Conservation (phyloP, 1,140 invertebrate species). For the Zaprionus africanus region DNA sequence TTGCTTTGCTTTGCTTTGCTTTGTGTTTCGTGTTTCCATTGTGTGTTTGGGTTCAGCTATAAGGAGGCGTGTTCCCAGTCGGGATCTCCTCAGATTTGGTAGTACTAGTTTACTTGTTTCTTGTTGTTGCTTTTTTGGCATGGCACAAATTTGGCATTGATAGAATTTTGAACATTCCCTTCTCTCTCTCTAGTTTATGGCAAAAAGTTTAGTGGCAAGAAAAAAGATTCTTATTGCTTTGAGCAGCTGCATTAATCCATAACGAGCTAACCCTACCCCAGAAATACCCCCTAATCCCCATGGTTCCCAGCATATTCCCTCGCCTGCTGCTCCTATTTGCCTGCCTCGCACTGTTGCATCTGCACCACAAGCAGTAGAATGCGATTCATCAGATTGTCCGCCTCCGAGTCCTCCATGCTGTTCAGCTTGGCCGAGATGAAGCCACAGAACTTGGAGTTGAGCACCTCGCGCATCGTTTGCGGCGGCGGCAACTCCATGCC, state of each 20-base stretch:
- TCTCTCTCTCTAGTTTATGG: slow-evolving; percentile 45
- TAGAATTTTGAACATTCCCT: slow-evolving; percentile 19
- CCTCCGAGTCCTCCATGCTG: slow-evolving; percentile 81
- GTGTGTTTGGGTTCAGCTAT: slow-evolving; percentile 41
- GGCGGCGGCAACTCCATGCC: slow-evolving; percentile 69
- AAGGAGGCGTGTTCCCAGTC: slow-evolving; percentile 14
- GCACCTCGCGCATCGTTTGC: slow-evolving; percentile 78
- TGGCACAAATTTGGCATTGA: slow-evolving; percentile 78
- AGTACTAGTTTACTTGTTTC: slow-evolving; percentile 41
- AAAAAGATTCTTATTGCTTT: slow-evolving; percentile 42
- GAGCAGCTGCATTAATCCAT: slow-evolving; percentile 61
- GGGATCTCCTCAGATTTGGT: slow-evolving; percentile 26
- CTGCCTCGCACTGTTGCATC: slow-evolving; percentile 66
- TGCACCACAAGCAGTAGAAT: slow-evolving; percentile 78
- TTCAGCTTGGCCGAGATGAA: slow-evolving; percentile 83
- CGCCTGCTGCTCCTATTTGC: slow-evolving; percentile 41
- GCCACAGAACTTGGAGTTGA: slow-evolving; percentile 81
- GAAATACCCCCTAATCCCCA: slow-evolving; percentile 20
- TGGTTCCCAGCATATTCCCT: not conserved
- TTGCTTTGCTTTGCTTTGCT: slow-evolving; percentile 47
- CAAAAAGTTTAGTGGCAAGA: slow-evolving; percentile 49
- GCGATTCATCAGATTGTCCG: slow-evolving; percentile 83
- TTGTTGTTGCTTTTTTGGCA: slow-evolving; percentile 66
- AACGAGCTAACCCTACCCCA: slow-evolving; percentile 45
- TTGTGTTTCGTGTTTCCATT: slow-evolving; percentile 32